Evolutionary conservation across 2,797 vertebrate species (phyloP).

Genomic region (Leucoraja ocellata): DNA sequence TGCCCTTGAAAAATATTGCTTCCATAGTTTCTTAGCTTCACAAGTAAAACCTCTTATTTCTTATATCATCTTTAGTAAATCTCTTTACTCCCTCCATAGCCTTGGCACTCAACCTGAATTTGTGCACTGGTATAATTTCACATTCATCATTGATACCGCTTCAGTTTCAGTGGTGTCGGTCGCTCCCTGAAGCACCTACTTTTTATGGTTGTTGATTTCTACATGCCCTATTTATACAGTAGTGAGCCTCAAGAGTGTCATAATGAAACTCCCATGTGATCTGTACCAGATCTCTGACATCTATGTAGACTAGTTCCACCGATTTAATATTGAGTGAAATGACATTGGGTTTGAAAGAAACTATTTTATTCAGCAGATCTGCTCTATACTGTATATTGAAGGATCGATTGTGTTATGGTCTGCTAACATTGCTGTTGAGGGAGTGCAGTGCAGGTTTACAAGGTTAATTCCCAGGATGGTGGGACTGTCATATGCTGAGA

Average conservation of each 20-base stretch:
- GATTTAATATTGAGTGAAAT: not conserved
- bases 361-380: not conserved
- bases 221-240: not conserved
- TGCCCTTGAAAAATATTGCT: not conserved
- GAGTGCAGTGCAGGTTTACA: no score
- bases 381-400: no score
- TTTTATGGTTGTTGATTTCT: not conserved
- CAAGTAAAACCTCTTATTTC: not conserved
- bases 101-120: not conserved
- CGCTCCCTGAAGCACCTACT: not conserved
- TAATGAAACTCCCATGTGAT: not conserved
- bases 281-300: not conserved
- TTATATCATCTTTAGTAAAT: not conserved
- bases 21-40: not conserved
- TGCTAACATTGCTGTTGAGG: no score
- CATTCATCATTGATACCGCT: not conserved
- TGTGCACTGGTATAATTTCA: not conserved
- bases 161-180: not conserved
- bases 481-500: no score
- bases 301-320: not conserved
- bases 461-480: no score
- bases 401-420: no score
- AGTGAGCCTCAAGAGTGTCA: not conserved
- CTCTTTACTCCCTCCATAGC: not conserved
- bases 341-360: not conserved